These are phyloP conservation scores for Microcebus jonahi DNA, from an alignment of 2,113 vertebrate genomes.

Conservation along the genomic window DNA sequence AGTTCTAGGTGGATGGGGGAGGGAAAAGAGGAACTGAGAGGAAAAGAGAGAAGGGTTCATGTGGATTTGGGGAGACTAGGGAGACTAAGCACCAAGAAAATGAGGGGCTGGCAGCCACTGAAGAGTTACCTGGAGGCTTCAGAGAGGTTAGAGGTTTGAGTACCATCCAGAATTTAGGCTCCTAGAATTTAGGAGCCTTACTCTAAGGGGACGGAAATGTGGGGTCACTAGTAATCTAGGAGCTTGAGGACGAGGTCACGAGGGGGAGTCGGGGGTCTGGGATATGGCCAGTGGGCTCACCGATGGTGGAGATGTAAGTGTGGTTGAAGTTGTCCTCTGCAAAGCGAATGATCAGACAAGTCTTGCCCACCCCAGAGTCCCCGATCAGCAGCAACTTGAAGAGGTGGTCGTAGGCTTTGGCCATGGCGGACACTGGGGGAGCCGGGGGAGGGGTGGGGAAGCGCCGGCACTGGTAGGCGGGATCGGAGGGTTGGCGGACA, in stretches of 20 bases:
- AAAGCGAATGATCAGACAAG: constrained; percentile 96
- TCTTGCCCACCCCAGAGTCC: constrained; percentile 97
- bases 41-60: not conserved
- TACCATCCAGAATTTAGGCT: not conserved
- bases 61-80: not conserved
- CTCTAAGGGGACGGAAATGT: not conserved
- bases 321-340: constrained; percentile 96
- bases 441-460: not conserved
- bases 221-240: not conserved
- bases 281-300: constrained; percentile 83
- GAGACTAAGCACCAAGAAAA: not conserved
- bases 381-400: constrained; percentile 95
- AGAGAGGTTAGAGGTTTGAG: not conserved
- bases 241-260: not conserved
- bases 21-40: not conserved
- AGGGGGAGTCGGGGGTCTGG: not conserved
- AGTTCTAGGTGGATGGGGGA: not conserved
- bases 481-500: not conserved
- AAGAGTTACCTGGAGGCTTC: not conserved
- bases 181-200: not conserved
- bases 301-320: constrained; percentile 97
- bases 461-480: constrained; percentile 40
- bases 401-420: constrained; percentile 96
- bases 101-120: not conserved
- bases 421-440: constrained; percentile 79